phyloP scores from a whole-genome alignment of 2,888 invertebrate genomes.

The Homarus gammarus region DNA sequence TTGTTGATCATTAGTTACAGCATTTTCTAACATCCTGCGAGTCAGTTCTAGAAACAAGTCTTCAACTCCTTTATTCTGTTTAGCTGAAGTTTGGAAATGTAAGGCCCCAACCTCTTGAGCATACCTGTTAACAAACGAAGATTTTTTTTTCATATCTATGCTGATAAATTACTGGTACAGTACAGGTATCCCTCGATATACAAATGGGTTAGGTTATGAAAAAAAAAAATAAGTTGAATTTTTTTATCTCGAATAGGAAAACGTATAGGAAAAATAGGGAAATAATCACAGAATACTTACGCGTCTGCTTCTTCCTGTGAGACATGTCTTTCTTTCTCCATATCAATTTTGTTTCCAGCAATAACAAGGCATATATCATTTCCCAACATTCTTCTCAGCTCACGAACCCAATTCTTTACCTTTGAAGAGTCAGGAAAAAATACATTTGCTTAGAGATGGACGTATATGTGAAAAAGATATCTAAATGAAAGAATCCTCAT shows the following conservation, averaged over 20 bases:
- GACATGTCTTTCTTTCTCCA: constrained; percentile 94
- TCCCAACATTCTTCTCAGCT: constrained; percentile 96
- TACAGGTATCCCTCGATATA: background rate
- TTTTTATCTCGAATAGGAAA: background rate
- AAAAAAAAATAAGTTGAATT: background rate
- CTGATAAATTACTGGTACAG: too few relatives aligned
- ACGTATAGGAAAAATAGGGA: background rate
- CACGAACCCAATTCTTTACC: constrained; percentile 99
- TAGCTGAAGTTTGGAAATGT: constrained; percentile 96
- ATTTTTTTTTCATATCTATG: background rate
- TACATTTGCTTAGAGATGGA: too few relatives aligned
- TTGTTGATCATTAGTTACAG: constrained; percentile 78
- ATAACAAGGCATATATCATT: constrained; percentile 94
- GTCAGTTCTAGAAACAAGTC: constrained; percentile 93
- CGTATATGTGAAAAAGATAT: too few relatives aligned
- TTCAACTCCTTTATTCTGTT: constrained; percentile 93
- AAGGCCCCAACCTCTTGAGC: constrained; percentile 93
- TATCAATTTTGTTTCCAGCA: constrained; percentile 97
- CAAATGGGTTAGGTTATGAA: background rate
- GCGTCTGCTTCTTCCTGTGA: constrained; percentile 90
- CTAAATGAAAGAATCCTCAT: too few relatives aligned
- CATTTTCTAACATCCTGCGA: constrained; percentile 84
- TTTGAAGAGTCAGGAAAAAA: constrained; percentile 78
- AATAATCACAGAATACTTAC: constrained; percentile 81
- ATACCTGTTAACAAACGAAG: constrained; percentile 84